Evolutionary conservation across 2,113 vertebrate species (phyloP), one percentile per base, ranked within the genome.

Genomic region (Elgaria multicarinata): DNA sequence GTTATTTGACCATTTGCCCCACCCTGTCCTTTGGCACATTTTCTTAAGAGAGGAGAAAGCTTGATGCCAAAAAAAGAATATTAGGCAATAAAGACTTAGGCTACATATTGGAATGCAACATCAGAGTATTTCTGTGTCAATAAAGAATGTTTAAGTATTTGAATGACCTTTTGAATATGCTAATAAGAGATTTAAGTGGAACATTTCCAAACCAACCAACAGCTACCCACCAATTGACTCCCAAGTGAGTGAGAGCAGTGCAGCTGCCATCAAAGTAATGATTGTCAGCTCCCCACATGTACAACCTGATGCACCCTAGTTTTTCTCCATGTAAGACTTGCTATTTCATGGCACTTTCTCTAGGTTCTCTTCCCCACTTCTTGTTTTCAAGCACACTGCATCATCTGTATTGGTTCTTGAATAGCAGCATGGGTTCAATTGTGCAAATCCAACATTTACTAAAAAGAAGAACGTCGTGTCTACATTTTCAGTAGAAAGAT

Each of bases 41-140:
- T 71, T n/a, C 36, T 7, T 89, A 62, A 36, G 6, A 46, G 3
- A 64, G n/a, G 0, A 82, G 42, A 28, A 10, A 18, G 64, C n/a
- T 33, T 31, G 69, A 90, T 50, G 8, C 44, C 46, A 50, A 76
- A 89, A n/a, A 55, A 46, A 64, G 46, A 44, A 62, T 44, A 46
- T 39, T 31, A 55, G 16, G 24, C 22, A 16, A 42, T 6, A 5
- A 91, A 82, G 10, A 0, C 46, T 13, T 26, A 1, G 12, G 20
- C 28, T 75, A 86, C 26, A 39, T 58, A 58, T 58, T 28, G 14
- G 71, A 62, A 69, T 55, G 4, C 46, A 80, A 55, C 22, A 55
- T 26, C 10, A 0, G 14, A 28, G 31, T 87, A 53, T 18, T 36
- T 24, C 55, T 64, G 62, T 28, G 55, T 36, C 39, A 66, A 71